Evolutionary conservation across 2,888 invertebrate species (phyloP).

Genomic region (Drosophila colorata): DNA sequence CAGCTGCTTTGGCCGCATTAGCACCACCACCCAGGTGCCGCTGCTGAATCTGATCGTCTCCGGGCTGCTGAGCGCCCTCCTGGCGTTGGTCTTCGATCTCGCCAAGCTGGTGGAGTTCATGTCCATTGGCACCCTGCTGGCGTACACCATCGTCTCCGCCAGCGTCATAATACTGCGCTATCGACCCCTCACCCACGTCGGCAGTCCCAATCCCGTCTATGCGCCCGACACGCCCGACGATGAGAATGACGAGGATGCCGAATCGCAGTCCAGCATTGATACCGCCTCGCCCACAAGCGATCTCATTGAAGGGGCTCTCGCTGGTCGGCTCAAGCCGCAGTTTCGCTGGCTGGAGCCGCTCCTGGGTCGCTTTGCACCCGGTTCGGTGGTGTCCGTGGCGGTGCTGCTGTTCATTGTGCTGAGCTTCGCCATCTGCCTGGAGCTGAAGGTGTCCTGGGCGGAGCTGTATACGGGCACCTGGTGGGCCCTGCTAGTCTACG

Average conservation of each 20-base stretch:
- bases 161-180: slow-evolving; percentile 95
- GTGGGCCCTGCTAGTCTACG: slow-evolving; percentile 89
- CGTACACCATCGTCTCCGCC: slow-evolving; percentile 96
- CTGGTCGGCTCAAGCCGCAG: slow-evolving; percentile 91
- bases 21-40: slow-evolving; percentile 92
- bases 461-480: slow-evolving; percentile 87
- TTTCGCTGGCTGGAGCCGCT: slow-evolving; percentile 91
- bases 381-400: slow-evolving; percentile 90
- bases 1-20: slow-evolving; percentile 91
- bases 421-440: slow-evolving; percentile 89
- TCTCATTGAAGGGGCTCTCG: slow-evolving; percentile 87
- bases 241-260: slow-evolving; percentile 86
- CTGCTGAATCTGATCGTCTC: slow-evolving; percentile 91
- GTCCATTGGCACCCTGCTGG: slow-evolving; percentile 95
- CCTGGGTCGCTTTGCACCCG: slow-evolving; percentile 91
- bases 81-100: slow-evolving; percentile 94
- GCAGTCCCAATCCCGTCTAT: slow-evolving; percentile 85
- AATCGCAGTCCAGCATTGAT: slow-evolving; percentile 88
- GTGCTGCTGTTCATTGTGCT: slow-evolving; percentile 89
- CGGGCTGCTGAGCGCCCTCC: slow-evolving; percentile 90
- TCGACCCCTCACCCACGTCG: slow-evolving; percentile 87
- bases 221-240: slow-evolving; percentile 87
- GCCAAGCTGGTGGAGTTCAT: slow-evolving; percentile 96
- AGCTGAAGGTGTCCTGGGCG: slow-evolving; percentile 88
- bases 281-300: slow-evolving; percentile 87